Evolutionary conservation across 37 sponge, comb jelly and placozoan genomes (phyloP).

Genomic region (Hexactinellida sp.): DNA sequence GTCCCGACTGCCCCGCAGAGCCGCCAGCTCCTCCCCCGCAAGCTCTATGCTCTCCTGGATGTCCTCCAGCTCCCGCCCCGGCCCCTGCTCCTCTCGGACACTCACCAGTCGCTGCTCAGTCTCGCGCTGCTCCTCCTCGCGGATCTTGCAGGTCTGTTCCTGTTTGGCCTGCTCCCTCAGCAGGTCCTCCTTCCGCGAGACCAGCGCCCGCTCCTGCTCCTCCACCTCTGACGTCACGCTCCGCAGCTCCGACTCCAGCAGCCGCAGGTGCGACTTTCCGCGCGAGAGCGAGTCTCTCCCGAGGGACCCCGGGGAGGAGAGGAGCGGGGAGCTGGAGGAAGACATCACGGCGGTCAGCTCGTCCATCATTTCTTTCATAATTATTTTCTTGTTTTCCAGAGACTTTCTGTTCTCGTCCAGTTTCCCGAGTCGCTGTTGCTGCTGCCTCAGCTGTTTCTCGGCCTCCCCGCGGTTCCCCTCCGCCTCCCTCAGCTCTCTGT

Average conservation of each 20-base stretch:
- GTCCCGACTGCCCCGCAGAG: not conserved
- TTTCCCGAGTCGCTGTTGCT: not conserved
- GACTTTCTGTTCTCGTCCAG: not conserved
- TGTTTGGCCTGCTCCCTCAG: conserved; percentile 30
- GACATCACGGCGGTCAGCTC: not conserved
- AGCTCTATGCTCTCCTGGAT: not conserved
- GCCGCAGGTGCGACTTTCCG: not conserved
- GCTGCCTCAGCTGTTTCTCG: conserved; percentile 13
- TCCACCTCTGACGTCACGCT: conserved; percentile 15
- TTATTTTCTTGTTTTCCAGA: not conserved
- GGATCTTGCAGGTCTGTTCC: conserved; percentile 32
- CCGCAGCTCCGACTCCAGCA: not conserved
- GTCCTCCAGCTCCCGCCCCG: conserved; percentile 25
- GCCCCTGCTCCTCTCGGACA: conserved; percentile 36
- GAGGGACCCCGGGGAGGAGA: not conserved
- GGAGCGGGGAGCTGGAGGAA: not conserved
- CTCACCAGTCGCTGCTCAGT: conserved; percentile 21
- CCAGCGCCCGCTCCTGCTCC: conserved; percentile 22
- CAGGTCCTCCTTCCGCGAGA: conserved; percentile 32
- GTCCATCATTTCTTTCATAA: not conserved
- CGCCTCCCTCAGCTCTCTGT: conserved; percentile 7
- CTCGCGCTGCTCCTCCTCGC: conserved; percentile 28
- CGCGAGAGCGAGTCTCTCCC: not conserved
- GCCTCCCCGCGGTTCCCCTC: conserved; percentile 18
- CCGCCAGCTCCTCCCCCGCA: not conserved